Evolutionary conservation across 2,113 vertebrate genomes (phyloP), one percentile per base, ranked within the genome.

Genomic region (Leptobrachium leishanense): DNA sequence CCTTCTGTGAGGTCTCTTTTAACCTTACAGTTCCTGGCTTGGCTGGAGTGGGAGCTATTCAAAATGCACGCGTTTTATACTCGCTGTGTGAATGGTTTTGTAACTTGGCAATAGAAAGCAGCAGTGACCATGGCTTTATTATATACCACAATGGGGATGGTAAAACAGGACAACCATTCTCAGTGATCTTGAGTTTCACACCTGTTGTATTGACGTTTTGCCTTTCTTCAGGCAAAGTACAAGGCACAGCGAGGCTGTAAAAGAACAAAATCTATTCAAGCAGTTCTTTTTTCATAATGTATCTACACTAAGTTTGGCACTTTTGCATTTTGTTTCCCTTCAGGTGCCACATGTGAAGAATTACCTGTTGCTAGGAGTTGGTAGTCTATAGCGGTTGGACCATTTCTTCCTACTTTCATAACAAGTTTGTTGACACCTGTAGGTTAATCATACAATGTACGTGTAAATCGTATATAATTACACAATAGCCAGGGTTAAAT

Each of bases 1-100:
- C 71, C 72, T 76, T 59, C 83, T 82, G 77, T 70, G 76, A 82
- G 72, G 85, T 81, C 77, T 66, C 50, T 67, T 80, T 31, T 80
- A 80, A 74, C 78, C 64, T 67, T 77, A 74, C 81, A 83, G 82
- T 84, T 82, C 62, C 74, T 50, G 66, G 74, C 42, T 44, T 13
- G 1, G 10, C 55, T 59, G 55, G 13, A 1, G 0, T 59, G 10
- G 55, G 55, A 59, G 3, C 10, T 15, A 59, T 12, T 13, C 13
- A 3, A 59, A 54, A 31, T 31, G 20, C 4, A 5, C 46, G 46
- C 8, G 46, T 50, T 31, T 31, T 31, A 50, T 50, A 5, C 8
- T 50, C 46, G 8, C 46, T 8, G 8, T 50, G 4, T 50, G 4
- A 59, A 59, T 59, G 4, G 55, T 12, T 59, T 10, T 1, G 13